A percentile compares a stretch with the other conserved stretches of the same genome.
These are phyloP conservation scores for Manis pentadactyla DNA, from an alignment of 2,797 vertebrate species.

Conservation along the genomic window DNA sequence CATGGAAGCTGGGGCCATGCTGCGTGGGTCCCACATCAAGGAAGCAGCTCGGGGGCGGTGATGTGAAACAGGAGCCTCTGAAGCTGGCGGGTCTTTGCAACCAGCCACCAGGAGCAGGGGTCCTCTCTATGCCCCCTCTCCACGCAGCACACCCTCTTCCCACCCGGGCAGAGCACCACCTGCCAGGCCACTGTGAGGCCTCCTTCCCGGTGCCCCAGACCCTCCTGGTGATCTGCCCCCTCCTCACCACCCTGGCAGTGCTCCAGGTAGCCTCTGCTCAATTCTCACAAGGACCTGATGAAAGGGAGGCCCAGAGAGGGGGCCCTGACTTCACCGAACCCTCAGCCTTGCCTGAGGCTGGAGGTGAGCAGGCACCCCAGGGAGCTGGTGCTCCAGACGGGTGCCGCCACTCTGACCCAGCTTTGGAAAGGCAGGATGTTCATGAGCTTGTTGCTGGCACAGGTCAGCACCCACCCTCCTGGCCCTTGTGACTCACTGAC, in stretches of 20 bases:
- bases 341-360: neutral
- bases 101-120: no score
- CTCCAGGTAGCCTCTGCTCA: neutral
- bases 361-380: neutral
- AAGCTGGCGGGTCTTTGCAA: neutral
- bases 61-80: neutral
- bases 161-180: no score
- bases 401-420: neutral
- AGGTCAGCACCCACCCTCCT: neutral
- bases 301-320: neutral
- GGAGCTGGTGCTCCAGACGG: neutral
- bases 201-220: no score
- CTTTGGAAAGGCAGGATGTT: neutral
- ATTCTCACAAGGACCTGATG: neutral
- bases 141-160: no score
- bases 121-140: no score
- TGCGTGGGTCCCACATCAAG: neutral
- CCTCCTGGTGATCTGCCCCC: accelerated
- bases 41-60: neutral
- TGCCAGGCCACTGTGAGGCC: no score
- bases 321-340: no score
- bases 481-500: neutral
- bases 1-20: neutral
- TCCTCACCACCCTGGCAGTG: no score
- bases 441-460: neutral